Conservation (phyloP, 2,888 invertebrate genomes). For the Cryptocheilus praepositus region DNA sequence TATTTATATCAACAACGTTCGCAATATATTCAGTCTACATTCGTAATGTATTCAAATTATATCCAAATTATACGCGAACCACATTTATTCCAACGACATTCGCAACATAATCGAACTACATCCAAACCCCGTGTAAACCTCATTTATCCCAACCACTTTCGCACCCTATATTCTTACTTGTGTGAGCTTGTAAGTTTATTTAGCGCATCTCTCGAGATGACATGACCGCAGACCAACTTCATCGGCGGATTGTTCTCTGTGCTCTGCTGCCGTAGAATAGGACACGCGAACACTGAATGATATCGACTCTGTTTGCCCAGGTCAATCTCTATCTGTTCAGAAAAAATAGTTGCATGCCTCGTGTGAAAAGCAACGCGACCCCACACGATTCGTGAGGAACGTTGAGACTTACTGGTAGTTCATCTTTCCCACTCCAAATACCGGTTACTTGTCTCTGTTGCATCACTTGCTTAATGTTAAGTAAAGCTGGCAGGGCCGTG, state of each 20-base stretch:
- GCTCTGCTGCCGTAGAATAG: constrained; percentile 97
- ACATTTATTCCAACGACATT: too few relatives aligned
- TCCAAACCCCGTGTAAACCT: constrained; percentile 50
- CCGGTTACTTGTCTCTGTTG: constrained; percentile 91
- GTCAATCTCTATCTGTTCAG: constrained; percentile 92
- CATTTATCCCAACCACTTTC: too few relatives aligned
- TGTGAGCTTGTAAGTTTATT: constrained; percentile 91
- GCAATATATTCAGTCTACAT: background rate
- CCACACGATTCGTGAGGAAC: too few relatives aligned
- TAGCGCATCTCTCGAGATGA: constrained; percentile 97
- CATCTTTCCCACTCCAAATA: constrained; percentile 96
- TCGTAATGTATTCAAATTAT: constrained; percentile 52
- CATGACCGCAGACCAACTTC: constrained; percentile 97
- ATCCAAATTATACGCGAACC: constrained; percentile 52
- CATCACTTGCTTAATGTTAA: constrained; percentile 96
- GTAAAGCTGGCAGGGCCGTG: constrained; percentile 93
- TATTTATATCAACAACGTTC: constrained; percentile 17
- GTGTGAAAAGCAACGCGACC: background rate
- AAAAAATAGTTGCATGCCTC: background rate
- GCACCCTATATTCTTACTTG: constrained; percentile 89
- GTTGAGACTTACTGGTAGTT: constrained; percentile 87
- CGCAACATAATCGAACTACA: background rate
- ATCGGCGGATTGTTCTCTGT: constrained; percentile 98
- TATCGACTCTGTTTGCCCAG: constrained; percentile 92
- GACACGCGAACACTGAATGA: constrained; percentile 99